Evolutionary conservation across 2,888 invertebrate species (phyloP), one percentile per base, ranked within the genome.

Genomic region (Neria commutata): DNA sequence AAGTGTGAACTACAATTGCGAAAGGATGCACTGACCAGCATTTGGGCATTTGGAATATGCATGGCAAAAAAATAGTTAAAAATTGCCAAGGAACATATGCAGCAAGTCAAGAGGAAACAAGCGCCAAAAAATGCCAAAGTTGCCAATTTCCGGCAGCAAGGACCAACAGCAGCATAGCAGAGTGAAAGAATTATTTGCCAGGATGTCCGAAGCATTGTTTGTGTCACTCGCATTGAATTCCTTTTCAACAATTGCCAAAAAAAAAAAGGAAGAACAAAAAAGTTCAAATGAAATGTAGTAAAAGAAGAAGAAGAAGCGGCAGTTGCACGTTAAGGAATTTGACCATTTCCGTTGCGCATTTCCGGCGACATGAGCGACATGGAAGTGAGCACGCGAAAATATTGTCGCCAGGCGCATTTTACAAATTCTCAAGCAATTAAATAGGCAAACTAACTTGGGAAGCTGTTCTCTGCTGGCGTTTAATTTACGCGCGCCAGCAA

Each of bases 131-230:
- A 62, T 56, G 65, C 66, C 62, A 65, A 66, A 65, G 69, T 72
- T 75, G 76, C 76, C 76, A 77, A 77, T 76, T 76, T 76, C 75
- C 77, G 67, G 63, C 54, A 56, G 23, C 54, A 63, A 59, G 54
- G 56, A 49, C 37, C 60, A 61, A 55, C 19, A 50, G 57, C 25
- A 62, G 24, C 46, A 48, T 55, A 45, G 6, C 42, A 48, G 26
- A 52, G 49, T 23, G 29, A 5, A 68, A 72, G 68, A 70, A 73
- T 70, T 67, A 70, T 70, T 75, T 67, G 68, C 71, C 71, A 68
- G 75, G 71, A 76, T 76, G 74, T 76, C 72, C 75, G 72, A 75
- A 73, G 74, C 76, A 76, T 76, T 73, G 74, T 75, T 75, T 72
- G 74, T 76, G 76, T 77, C 76, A 74, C 67, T 54, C 58, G 52